Percentiles rank a stretch among this genome's conserved stretches.
Evolutionary conservation across 2,113 vertebrate species (phyloP).

Genomic region (Numida meleagris): DNA sequence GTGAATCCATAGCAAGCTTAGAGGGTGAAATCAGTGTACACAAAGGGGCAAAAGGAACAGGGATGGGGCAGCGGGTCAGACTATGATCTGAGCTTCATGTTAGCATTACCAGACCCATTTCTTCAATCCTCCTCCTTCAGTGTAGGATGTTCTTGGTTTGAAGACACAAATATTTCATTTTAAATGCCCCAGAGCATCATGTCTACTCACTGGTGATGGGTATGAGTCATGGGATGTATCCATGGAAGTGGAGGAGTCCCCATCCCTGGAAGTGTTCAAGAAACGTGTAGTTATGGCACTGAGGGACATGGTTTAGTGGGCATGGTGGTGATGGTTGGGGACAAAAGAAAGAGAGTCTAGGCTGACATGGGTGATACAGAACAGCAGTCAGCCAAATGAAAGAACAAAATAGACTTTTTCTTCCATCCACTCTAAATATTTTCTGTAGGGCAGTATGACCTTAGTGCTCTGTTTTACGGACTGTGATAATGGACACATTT

Average conservation of each 20-base stretch:
- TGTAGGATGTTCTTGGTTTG: not conserved
- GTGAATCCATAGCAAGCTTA: not conserved
- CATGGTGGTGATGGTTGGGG: not conserved
- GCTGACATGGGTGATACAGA: not conserved
- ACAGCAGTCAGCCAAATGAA: not conserved
- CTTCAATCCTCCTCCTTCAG: not conserved
- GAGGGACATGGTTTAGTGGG: too few species aligned
- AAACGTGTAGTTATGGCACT: too few species aligned
- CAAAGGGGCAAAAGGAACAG: not conserved
- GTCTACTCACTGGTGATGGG: rapidly evolving
- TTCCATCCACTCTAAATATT: not conserved
- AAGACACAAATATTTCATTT: not conserved
- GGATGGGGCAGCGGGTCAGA: not conserved
- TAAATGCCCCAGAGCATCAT: not conserved
- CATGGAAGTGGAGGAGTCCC: too few species aligned
- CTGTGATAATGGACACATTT: constrained; percentile 42
- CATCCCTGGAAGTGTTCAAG: too few species aligned
- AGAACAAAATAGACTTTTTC: not conserved
- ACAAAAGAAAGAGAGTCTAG: not conserved
- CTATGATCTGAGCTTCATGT: rapidly evolving
- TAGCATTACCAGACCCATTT: not conserved
- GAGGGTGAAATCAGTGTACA: not conserved
- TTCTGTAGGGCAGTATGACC: not conserved
- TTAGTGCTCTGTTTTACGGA: constrained; percentile 11
- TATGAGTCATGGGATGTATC: not conserved